Evolutionary conservation across 2,113 vertebrate genomes (phyloP).

Genomic region (Rhagologus leucostigma): DNA sequence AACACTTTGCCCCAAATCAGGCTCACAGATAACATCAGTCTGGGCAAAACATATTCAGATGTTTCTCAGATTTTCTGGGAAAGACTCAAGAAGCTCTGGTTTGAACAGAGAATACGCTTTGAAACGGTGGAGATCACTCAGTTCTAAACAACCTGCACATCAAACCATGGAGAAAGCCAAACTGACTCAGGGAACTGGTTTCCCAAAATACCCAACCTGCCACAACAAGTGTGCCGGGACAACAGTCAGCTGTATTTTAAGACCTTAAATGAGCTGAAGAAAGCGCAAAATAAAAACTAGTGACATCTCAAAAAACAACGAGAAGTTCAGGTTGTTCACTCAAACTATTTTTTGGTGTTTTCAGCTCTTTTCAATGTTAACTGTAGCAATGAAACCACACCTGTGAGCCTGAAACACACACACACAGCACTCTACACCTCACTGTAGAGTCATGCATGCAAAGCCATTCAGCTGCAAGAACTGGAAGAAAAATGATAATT

Average conservation of each 20-base stretch:
- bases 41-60: not conserved
- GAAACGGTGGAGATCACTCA: not conserved
- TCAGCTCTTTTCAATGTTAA: not conserved
- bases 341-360: not conserved
- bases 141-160: not conserved
- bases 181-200: not conserved
- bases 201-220: not conserved
- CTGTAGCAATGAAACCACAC: not conserved
- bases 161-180: not conserved
- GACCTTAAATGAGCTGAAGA: not conserved
- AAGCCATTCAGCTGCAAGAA: not conserved
- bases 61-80: not conserved
- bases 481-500: not conserved
- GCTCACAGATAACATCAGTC: not conserved
- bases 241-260: not conserved
- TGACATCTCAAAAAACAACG: rapidly evolving
- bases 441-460: not conserved
- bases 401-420: not conserved
- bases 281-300: not conserved
- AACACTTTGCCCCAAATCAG: not conserved
- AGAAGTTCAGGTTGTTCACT: not conserved
- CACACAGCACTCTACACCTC: not conserved
- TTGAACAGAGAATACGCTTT: not conserved
- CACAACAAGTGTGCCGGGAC: rapidly evolving
- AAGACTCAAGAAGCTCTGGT: not conserved